phyloP scores from a whole-genome alignment of 2,888 invertebrate genomes.

The Carpatolechia fugitivella region DNA sequence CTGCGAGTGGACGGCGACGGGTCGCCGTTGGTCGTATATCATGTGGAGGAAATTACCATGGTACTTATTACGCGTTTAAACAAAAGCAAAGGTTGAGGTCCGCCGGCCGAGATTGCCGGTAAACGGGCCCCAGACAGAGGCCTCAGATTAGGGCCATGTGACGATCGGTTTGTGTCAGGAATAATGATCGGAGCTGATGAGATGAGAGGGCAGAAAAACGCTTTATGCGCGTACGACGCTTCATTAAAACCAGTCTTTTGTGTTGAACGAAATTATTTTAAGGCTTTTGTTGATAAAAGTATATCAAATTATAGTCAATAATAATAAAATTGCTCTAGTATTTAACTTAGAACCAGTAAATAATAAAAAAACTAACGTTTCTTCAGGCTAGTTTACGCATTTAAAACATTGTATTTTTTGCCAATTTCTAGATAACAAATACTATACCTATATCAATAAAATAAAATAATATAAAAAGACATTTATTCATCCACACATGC shows the following conservation, averaged over 20 bases:
- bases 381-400: no score
- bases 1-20: slow-evolving; percentile 30
- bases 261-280: no score
- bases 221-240: background rate
- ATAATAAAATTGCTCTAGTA: no score
- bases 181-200: slow-evolving; percentile 15
- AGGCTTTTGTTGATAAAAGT: no score
- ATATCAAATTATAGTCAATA: no score
- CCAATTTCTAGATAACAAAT: no score
- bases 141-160: slow-evolving; percentile 1
- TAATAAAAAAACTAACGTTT: no score
- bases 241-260: background rate
- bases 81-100: slow-evolving; percentile 42
- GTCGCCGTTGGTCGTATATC: slow-evolving; percentile 29
- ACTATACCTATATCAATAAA: no score
- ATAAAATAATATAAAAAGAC: no score
- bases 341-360: no score
- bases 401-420: no score
- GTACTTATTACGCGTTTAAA: slow-evolving; percentile 47
- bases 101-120: slow-evolving; percentile 11
- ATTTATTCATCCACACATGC: no score
- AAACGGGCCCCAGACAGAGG: background rate
- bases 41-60: slow-evolving; percentile 44
- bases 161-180: slow-evolving; percentile 10
- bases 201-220: background rate